Base-by-base conservation (phyloP, 2,888 invertebrate genomes). In the Linnaemya vulpina region DNA sequence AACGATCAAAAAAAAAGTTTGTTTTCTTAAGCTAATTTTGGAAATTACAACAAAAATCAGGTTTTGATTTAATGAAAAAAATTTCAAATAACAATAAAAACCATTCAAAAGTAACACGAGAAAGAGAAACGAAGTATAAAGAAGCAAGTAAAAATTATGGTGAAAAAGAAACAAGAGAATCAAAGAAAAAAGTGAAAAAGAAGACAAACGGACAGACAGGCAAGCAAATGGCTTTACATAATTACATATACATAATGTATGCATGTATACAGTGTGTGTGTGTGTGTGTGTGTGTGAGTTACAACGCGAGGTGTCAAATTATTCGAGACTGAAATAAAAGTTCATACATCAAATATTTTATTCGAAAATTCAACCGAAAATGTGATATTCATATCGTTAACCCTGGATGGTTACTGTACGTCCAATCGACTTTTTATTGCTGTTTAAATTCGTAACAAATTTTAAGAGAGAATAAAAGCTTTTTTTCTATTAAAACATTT, bases 41-140 rank as follows among this genome's bases (percentile, higher is more conserved):
- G 62, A 70, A 68, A 73, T 84, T 74, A 77, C 74, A 83, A 76
- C 67, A 62, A 73, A 88, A 88, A 88, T 89, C 89, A 89, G 88
- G 89, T 88, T 89, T 76, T 87, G 73, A 88, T 88, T 88, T 87
- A 30, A 30, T 87, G 86, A 88, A 86, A 88, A 89, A 89, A n/a
- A n/a, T n/a, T n/a, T n/a, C n/a, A n/a, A n/a, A 88, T 22, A 86
- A 80, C 80, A 85, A 89, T 86, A 86, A 87, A 88, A 83, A 40
- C 49, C 38, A 68, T 55, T 68, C 60, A 51, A 38, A 20, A 67
- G 43, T 58, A 60, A 46, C 22, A 71, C 30, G 30, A 46, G 9
- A 13, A 46, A 46, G 13, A 13, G 20, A 5, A 10, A 30, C 30
- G n/a, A 73, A n/a, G 17, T 0, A 30, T 10, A 60, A 60, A 74